A percentile compares a stretch with the other conserved stretches of the same genome.
These are phyloP conservation scores for Embidobia sp. DNA, from an alignment of 2,888 invertebrate species.

Conservation along the genomic window DNA sequence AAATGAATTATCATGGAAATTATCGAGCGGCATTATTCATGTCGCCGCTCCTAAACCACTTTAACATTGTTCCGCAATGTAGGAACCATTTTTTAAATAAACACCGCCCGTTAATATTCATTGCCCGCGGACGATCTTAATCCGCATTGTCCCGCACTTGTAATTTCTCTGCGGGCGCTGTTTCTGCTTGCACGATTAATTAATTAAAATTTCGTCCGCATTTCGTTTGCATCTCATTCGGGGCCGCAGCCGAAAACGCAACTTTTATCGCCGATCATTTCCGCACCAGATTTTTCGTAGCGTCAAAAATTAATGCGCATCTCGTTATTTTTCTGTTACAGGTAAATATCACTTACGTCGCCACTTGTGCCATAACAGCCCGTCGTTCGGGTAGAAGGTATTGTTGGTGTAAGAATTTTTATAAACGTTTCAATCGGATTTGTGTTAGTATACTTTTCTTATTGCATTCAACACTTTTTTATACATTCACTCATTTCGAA, in stretches of 20 bases:
- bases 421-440: too few relatives aligned
- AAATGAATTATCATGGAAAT: constrained; percentile 38
- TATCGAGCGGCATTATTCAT: constrained; percentile 27
- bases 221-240: constrained; percentile 51
- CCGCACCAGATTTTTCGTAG: constrained; percentile 11
- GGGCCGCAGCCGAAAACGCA: not conserved
- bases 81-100: constrained; percentile 38
- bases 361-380: too few relatives aligned
- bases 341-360: too few relatives aligned
- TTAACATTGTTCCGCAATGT: constrained; percentile 37
- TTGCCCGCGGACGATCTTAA: constrained; percentile 21
- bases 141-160: constrained; percentile 27
- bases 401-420: not conserved
- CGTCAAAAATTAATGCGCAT: constrained; percentile 32
- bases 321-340: constrained; percentile 43
- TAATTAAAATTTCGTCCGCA: constrained; percentile 60
- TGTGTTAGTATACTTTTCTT: too few relatives aligned
- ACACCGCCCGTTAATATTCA: constrained; percentile 36
- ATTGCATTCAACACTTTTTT: too few relatives aligned
- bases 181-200: constrained; percentile 51
- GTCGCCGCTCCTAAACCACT: constrained; percentile 21
- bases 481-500: too few relatives aligned
- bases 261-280: constrained; percentile 37
- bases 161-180: constrained; percentile 35
- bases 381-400: too few relatives aligned